Conservation (phyloP, 2,113 vertebrate genomes). For the Nettapus auritus region DNA sequence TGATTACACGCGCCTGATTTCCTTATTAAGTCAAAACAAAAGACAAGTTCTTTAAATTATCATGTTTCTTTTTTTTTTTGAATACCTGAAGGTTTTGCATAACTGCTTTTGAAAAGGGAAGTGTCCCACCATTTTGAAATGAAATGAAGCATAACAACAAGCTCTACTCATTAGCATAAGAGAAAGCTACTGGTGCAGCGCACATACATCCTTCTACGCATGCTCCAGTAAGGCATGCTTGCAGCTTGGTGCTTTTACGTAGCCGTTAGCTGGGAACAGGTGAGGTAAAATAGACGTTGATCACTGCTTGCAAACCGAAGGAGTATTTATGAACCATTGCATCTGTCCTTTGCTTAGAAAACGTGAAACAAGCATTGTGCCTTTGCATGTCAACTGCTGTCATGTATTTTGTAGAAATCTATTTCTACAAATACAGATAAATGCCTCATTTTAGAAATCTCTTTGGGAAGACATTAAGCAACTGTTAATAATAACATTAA, state of each 20-base stretch:
- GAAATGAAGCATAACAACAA: neutral
- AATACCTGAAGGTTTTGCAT: neutral
- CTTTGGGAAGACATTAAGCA: neutral
- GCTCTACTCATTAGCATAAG: neutral
- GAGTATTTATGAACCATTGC: neutral
- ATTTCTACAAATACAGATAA: neutral
- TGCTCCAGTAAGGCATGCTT: fast-evolving
- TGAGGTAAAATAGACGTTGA: neutral
- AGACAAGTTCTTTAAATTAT: neutral
- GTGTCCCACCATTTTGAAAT: neutral
- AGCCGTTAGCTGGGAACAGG: neutral
- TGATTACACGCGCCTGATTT: neutral
- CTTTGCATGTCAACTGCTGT: neutral
- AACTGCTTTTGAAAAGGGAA: neutral
- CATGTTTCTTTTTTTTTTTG: neutral
- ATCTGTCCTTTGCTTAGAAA: neutral
- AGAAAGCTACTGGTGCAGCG: neutral
- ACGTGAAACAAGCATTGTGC: fast-evolving
- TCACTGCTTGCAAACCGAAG: neutral
- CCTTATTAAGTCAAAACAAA: neutral
- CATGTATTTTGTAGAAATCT: neutral
- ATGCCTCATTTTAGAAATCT: neutral
- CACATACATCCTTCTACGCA: neutral
- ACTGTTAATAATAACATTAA: neutral
- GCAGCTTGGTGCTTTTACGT: neutral